Evolutionary conservation across 2,113 vertebrate genomes (phyloP).

Genomic region (Pithys albifrons): DNA sequence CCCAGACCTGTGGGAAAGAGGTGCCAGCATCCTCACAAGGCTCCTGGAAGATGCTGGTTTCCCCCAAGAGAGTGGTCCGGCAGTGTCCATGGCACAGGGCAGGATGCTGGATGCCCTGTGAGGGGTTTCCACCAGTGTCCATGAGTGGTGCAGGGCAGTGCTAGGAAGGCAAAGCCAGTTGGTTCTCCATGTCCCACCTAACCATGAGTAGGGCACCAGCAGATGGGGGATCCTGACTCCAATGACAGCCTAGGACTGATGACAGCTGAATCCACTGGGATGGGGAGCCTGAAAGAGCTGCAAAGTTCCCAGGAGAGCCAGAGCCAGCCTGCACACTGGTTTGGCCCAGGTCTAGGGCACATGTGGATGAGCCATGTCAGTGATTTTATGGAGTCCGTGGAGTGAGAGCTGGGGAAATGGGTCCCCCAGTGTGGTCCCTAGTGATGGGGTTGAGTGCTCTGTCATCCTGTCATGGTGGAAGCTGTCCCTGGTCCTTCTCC

Average conservation of each 20-base stretch:
- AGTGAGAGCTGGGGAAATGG: neutral
- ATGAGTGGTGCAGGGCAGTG: neutral
- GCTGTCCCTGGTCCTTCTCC: neutral
- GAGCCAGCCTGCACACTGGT: neutral
- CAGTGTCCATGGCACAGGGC: neutral
- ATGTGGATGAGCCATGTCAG: neutral
- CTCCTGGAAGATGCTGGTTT: neutral
- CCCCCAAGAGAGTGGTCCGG: neutral
- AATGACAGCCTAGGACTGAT: rapidly evolving
- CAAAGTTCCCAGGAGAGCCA: rapidly evolving
- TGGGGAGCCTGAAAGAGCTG: neutral
- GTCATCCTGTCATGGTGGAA: rapidly evolving
- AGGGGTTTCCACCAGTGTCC: neutral
- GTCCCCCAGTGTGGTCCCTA: neutral
- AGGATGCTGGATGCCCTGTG: neutral
- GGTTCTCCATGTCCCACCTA: neutral
- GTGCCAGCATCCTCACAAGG: neutral
- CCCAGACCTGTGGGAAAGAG: rapidly evolving
- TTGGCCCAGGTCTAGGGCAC: neutral
- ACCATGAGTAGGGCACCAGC: neutral
- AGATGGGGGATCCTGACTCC: neutral
- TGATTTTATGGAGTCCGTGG: neutral
- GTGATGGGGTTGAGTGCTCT: neutral
- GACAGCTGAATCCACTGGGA: neutral
- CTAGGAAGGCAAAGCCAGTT: neutral